Base-by-base conservation (phyloP, 2,888 invertebrate genomes). In the Sarcophaga carnaria region DNA sequence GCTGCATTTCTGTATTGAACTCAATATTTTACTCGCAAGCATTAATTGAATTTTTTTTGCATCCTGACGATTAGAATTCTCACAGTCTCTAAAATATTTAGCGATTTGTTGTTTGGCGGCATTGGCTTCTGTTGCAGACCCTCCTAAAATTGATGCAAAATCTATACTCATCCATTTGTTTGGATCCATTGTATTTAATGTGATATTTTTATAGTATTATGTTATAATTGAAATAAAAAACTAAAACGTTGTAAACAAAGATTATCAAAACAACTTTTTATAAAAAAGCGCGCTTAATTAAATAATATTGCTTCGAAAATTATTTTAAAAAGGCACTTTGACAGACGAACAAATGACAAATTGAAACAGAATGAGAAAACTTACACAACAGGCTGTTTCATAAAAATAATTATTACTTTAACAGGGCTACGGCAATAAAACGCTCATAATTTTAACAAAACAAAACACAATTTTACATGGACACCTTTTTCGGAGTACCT, bases 1-100 rank as follows among this genome's bases (percentile, higher is more conserved):
- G 0, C 47, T 83, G 59, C 90, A 89, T 3, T 89, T 90, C 70
- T 88, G 84, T 60, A 92, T 75, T 12, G 87, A 72, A 59, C 89
- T 88, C 59, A 91, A 27, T 6, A 90, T 81, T 25, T 69, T 80
- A 14, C 89, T 62, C 5, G 90, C 90, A 62, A 89, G 89, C 12
- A 88, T 83, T 4, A 91, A 54, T 8, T 89, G 82, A 49, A 87
- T 59, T 17, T 79, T 86, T 4, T 70, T 88, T 62, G 88, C 89
- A 83, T 88, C 89, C 11, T 79, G 27, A 4, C 75, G 82, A 5
- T 77, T 72, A 64, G 66, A 81, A 63, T 64, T 62, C 5, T 69
- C 85, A 87, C 87, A 89, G 82, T 89, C 14, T 82, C 86, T 71
- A 45, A 87, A 80, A 45, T 78, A 67, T 70, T 75, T 79, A n/a